Base-by-base conservation (phyloP, 2,888 invertebrate genomes). In the Cybosia mesomella region DNA sequence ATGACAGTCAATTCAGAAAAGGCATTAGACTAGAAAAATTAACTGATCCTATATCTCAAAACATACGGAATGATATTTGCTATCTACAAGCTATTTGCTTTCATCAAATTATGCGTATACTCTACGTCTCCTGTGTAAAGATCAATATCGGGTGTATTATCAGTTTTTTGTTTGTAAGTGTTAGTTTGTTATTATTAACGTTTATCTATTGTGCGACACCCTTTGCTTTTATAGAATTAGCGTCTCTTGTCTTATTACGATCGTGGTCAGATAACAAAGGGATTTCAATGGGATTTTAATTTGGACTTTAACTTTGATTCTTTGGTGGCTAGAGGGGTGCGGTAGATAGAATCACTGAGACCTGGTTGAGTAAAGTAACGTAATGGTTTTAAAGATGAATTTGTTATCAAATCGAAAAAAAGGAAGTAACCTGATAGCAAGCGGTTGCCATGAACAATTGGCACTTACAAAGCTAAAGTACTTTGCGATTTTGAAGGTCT, bases 1-100 rank as follows among this genome's bases (percentile, higher is more conserved):
- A 85, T 85, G 85, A 76, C 81, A 73, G 74, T 77, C 83, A 73
- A 92, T 93, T 92, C 89, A 92, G 79, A 79, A 77, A 81, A 93
- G 91, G 94, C 91, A 92, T 89, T 85, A 91, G 92, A 86, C 89
- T 89, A 92, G 89, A 92, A 94, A 93, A 91, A 92, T 91, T 90
- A 89, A 91, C 91, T 87, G 90, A 93, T 92, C 88, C 90, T 89
- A 88, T 90, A 90, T 91, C 89, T 87, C 80, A 82, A 86, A 85
- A 83, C 83, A 84, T 85, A 86, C 81, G 82, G 76, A 84, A 83
- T 86, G 85, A 85, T 84, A 85, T 87, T 88, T 83, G 77, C 59
- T 74, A 79, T 76, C 78, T 70, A 70, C 55, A 55, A 68, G 53
- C 62, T 9, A 64, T 67, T 74, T 74, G 28, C 32, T n/a, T 34